Conservation (phyloP, 2,797 vertebrate genomes). For the Coregonus suidteri region DNA sequence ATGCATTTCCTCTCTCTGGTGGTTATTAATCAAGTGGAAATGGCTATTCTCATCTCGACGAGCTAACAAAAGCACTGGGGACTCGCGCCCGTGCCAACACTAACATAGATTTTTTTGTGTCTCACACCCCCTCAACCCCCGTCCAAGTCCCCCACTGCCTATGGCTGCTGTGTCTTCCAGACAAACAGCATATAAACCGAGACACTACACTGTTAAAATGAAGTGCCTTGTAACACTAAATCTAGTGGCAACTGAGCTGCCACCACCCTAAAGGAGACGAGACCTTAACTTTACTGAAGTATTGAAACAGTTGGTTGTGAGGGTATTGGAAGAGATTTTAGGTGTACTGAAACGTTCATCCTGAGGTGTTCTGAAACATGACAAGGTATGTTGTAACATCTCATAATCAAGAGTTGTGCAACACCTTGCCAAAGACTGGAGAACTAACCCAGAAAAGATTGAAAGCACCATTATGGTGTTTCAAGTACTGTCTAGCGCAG, state of each 20-base stretch:
- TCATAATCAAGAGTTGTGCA: not conserved
- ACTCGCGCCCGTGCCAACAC: slow-evolving; percentile 13
- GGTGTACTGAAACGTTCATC: not conserved
- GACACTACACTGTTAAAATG: not conserved
- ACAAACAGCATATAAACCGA: not conserved
- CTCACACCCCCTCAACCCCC: not conserved
- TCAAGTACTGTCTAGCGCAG: no score
- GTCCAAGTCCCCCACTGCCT: no score
- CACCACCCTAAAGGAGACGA: no score
- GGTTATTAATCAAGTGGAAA: slow-evolving; percentile 14
- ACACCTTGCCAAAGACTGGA: no score
- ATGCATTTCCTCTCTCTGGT: slow-evolving; percentile 7
- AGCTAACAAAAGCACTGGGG: slow-evolving; percentile 12
- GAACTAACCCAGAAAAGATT: no score
- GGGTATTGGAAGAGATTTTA: not conserved
- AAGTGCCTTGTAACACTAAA: no score
- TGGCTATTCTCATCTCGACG: slow-evolving; percentile 5
- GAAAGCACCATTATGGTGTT: no score
- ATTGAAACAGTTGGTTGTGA: no score
- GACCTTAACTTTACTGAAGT: no score
- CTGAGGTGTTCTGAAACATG: not conserved
- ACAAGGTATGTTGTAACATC: not conserved
- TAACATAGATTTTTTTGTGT: not conserved
- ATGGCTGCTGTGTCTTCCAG: not conserved
- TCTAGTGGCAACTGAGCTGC: no score